These are phyloP conservation scores for Passer domesticus DNA, from an alignment of 2,113 vertebrate species.

Conservation along the genomic window DNA sequence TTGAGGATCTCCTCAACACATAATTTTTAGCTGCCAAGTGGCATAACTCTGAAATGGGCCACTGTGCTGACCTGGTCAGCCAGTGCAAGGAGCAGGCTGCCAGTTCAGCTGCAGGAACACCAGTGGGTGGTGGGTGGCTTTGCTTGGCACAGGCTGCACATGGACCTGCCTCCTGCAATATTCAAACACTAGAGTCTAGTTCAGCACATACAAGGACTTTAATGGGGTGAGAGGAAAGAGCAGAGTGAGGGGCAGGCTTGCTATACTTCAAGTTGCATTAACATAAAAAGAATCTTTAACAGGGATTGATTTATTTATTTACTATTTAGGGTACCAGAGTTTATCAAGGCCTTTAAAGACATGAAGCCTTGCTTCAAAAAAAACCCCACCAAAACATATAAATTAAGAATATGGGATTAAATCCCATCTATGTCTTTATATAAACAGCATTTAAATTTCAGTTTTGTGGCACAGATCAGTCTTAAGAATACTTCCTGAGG, in stretches of 20 bases:
- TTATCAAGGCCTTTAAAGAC: not conserved
- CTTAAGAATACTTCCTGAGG: not conserved
- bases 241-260: accelerated
- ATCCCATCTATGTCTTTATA: not conserved
- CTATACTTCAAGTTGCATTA: not conserved
- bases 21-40: not conserved
- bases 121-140: not conserved
- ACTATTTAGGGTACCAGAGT: not conserved
- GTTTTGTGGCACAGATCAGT: not conserved
- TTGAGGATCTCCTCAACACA: not conserved
- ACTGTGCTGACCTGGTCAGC: not conserved
- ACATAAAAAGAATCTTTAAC: not conserved
- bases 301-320: not conserved
- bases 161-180: not conserved
- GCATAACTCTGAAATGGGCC: not conserved
- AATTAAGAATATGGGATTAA: not conserved
- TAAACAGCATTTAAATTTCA: not conserved
- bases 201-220: not conserved
- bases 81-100: not conserved
- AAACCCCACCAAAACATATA: not conserved
- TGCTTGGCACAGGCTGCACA: not conserved
- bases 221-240: not conserved
- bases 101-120: not conserved
- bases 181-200: not conserved
- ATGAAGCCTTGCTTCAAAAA: accelerated